Conservation (phyloP, 2,797 vertebrate species). For the Valencia hispanica region DNA sequence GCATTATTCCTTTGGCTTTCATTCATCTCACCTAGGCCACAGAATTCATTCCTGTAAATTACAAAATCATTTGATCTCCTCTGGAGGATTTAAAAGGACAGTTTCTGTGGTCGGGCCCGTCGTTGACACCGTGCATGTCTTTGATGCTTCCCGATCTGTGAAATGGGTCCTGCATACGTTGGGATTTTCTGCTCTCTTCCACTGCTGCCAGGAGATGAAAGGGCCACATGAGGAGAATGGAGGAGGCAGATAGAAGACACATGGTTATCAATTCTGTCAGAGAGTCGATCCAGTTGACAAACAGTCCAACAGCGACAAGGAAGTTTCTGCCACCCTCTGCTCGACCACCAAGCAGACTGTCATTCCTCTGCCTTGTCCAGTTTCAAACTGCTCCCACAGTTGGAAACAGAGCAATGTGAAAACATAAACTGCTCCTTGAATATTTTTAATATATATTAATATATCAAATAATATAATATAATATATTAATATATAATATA, state of each 20-base stretch:
- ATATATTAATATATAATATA: no score
- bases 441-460: no score
- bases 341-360: constrained; percentile 32
- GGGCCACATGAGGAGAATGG: constrained; percentile 33
- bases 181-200: constrained; percentile 29
- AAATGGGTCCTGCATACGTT: constrained; percentile 64
- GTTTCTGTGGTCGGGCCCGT: constrained; percentile 48
- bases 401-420: neutral
- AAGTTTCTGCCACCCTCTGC: constrained; percentile 9
- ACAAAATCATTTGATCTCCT: constrained; percentile 48
- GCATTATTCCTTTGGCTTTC: constrained; percentile 42
- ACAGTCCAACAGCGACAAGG: constrained; percentile 30
- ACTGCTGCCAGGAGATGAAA: constrained; percentile 20
- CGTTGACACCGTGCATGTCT: constrained; percentile 52
- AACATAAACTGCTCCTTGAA: neutral
- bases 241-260: constrained; percentile 47
- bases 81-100: constrained; percentile 51
- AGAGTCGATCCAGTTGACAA: constrained; percentile 54
- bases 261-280: constrained; percentile 57
- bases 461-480: no score
- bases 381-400: constrained; percentile 46
- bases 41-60: constrained; percentile 31
- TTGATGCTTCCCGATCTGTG: constrained; percentile 66
- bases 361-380: constrained; percentile 33
- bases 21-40: constrained; percentile 29